Evolutionary conservation across 2,888 invertebrate species (phyloP).

Genomic region (Drosophila gaucha): DNA sequence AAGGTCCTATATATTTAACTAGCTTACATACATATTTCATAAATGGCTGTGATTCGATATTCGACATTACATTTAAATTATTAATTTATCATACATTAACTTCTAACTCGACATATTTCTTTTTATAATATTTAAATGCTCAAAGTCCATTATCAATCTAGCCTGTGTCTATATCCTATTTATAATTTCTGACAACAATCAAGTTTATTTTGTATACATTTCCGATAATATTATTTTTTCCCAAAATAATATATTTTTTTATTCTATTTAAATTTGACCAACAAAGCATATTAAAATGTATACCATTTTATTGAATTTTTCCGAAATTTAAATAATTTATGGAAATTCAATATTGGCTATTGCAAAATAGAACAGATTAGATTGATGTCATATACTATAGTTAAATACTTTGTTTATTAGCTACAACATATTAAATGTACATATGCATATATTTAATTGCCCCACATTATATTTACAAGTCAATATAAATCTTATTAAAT

Average conservation of each 20-base stretch:
- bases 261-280: background rate
- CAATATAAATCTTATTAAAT: slow-evolving; percentile 3
- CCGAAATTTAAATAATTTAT: background rate
- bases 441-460: background rate
- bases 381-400: too few species aligned
- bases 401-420: too few species aligned
- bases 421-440: background rate
- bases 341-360: too few species aligned
- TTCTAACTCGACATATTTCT: too few species aligned
- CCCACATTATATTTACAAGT: too few species aligned
- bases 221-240: background rate
- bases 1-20: background rate
- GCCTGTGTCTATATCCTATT: background rate
- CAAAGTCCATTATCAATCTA: background rate
- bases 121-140: background rate
- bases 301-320: background rate
- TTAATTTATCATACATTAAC: too few species aligned
- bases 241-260: too few species aligned
- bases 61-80: background rate
- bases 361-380: too few species aligned
- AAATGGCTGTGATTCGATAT: background rate
- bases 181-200: background rate
- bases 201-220: too few species aligned
- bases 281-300: background rate
- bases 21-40: background rate